These are phyloP conservation scores for Zaprionus davidi DNA, from an alignment of 1,140 invertebrate genomes.

Conservation along the genomic window DNA sequence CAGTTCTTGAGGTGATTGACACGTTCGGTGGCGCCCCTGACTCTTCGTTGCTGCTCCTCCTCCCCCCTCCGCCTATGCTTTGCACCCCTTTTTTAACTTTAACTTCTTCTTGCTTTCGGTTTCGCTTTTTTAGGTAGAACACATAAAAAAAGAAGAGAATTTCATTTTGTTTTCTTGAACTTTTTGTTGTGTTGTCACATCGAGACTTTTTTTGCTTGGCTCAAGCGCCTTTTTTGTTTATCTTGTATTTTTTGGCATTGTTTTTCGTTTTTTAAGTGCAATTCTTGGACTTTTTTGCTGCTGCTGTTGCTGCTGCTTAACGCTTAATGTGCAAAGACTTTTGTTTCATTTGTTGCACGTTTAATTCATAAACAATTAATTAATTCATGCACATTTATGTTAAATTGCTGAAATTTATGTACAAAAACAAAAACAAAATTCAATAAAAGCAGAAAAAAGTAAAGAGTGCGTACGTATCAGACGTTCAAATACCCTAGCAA, in stretches of 20 bases:
- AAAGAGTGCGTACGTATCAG: background rate
- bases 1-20: constrained; percentile 72
- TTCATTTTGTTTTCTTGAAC: constrained; percentile 18
- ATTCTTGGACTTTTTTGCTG: constrained; percentile 50
- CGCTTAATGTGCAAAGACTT: constrained; percentile 37
- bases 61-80: background rate
- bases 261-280: constrained; percentile 52
- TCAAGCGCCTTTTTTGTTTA: constrained; percentile 77
- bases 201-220: constrained; percentile 48
- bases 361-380: constrained; percentile 83
- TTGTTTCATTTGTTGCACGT: constrained; percentile 63
- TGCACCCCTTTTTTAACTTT: background rate
- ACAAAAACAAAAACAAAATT: constrained; percentile 38
- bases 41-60: constrained; percentile 28
- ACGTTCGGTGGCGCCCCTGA: constrained; percentile 75
- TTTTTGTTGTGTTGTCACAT: constrained; percentile 51
- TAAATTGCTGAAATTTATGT: constrained; percentile 78
- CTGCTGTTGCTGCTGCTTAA: constrained; percentile 22
- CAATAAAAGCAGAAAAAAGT: constrained; percentile 12
- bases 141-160: constrained; percentile 33
- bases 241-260: constrained; percentile 73
- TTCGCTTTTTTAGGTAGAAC: constrained; percentile 4
- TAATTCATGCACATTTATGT: constrained; percentile 81
- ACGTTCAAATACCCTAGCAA: background rate
- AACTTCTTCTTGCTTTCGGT: constrained; percentile 21